A percentile compares a stretch with the other conserved stretches of the same genome.
Evolutionary conservation across 2,888 invertebrate species (phyloP).

Genomic region (Eurytoma californica): DNA sequence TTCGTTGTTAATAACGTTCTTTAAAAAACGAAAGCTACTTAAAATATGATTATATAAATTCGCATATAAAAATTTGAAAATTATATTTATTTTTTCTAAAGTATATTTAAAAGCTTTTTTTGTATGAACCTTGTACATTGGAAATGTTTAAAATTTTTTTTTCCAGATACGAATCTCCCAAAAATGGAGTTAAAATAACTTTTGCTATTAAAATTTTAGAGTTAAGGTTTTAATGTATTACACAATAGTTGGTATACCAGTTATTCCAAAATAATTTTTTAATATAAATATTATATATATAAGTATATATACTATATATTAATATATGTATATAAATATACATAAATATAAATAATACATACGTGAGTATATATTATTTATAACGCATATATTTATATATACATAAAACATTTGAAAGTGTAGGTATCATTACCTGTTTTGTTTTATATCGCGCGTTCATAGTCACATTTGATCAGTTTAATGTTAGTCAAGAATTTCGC

Average conservation of each 20-base stretch:
- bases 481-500: constrained; percentile 53
- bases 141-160: neutral
- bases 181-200: constrained; percentile 13
- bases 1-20: neutral
- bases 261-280: constrained; percentile 30
- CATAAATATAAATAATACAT: no score
- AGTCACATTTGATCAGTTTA: constrained; percentile 47
- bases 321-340: no score
- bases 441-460: constrained; percentile 38
- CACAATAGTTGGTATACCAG: constrained; percentile 26
- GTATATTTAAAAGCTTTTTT: neutral
- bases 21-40: constrained; percentile 9
- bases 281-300: no score
- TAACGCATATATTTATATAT: constrained; percentile 2
- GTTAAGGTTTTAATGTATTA: constrained; percentile 29
- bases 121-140: neutral
- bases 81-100: neutral
- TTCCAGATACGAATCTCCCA: no score
- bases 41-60: neutral
- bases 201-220: constrained; percentile 29
- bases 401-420: constrained; percentile 24
- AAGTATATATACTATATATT: no score
- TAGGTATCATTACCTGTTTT: constrained; percentile 31
- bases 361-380: no score
- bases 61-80: neutral